phyloP scores from a whole-genome alignment of 2,888 invertebrate genomes.

The Camponotus fellah region DNA sequence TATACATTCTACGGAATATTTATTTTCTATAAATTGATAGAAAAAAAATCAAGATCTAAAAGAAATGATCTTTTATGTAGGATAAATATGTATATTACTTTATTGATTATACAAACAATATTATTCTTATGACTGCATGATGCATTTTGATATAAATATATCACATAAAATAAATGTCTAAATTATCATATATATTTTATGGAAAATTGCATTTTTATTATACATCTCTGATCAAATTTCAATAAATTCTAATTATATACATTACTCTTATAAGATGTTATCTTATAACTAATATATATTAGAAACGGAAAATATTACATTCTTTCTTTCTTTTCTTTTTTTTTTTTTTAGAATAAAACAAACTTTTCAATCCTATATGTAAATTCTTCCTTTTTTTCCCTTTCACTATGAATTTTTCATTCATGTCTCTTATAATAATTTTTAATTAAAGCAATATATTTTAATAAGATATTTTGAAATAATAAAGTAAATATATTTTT shows the following conservation, averaged over 20 bases:
- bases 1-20: neutral
- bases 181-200: conserved; percentile 4
- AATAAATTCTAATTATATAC: neutral
- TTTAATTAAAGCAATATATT: neutral
- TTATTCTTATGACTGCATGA: neutral
- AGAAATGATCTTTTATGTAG: neutral
- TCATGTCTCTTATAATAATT: neutral
- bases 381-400: neutral
- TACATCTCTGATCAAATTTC: neutral
- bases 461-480: neutral
- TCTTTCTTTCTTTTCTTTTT: neutral
- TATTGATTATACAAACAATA: neutral
- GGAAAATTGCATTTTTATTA: neutral
- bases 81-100: neutral
- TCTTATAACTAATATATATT: neutral
- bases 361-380: neutral
- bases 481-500: conserved; percentile 1
- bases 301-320: neutral
- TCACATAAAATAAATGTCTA: neutral
- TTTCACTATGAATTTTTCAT: neutral
- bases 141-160: conserved; percentile 4
- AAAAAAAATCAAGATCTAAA: too few species aligned
- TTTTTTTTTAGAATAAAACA: neutral
- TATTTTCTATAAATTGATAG: neutral
- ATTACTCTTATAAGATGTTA: neutral